These are phyloP conservation scores for Psylliodes chrysocephalus DNA, from an alignment of 2,888 invertebrate species.

Conservation along the genomic window DNA sequence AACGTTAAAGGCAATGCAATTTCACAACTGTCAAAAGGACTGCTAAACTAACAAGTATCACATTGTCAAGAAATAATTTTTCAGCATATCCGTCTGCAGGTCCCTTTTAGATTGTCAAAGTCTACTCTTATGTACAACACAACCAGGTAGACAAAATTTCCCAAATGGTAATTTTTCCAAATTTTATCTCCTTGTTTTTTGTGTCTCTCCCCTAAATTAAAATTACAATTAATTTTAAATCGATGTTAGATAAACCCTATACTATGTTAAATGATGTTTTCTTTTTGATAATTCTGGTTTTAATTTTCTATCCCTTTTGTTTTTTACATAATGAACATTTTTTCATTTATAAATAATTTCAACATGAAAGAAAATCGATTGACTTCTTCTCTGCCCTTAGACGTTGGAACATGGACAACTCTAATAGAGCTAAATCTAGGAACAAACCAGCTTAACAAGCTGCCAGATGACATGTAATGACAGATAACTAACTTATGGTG, in stretches of 20 bases:
- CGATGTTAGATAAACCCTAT: no score
- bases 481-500: no score
- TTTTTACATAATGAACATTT: no score
- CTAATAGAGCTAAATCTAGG: conserved; percentile 99
- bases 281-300: no score
- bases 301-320: no score
- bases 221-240: no score
- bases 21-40: conserved; percentile 94
- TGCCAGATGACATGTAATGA: conserved; percentile 97
- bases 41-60: conserved; percentile 92
- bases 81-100: conserved; percentile 96
- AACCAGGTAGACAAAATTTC: conserved; percentile 99
- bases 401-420: conserved; percentile 96
- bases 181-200: no score
- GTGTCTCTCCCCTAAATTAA: no score
- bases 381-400: conserved; percentile 93
- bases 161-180: conserved; percentile 99
- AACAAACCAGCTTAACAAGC: conserved; percentile 94
- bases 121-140: conserved; percentile 96
- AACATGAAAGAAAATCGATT: conserved; percentile 99
- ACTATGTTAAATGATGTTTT: no score
- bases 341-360: conserved; percentile 92
- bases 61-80: conserved; percentile 95
- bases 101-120: conserved; percentile 96
- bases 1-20: conserved; percentile 99